These are phyloP conservation scores for Andrena praecox DNA, from an alignment of 2,888 invertebrate species.

Conservation along the genomic window DNA sequence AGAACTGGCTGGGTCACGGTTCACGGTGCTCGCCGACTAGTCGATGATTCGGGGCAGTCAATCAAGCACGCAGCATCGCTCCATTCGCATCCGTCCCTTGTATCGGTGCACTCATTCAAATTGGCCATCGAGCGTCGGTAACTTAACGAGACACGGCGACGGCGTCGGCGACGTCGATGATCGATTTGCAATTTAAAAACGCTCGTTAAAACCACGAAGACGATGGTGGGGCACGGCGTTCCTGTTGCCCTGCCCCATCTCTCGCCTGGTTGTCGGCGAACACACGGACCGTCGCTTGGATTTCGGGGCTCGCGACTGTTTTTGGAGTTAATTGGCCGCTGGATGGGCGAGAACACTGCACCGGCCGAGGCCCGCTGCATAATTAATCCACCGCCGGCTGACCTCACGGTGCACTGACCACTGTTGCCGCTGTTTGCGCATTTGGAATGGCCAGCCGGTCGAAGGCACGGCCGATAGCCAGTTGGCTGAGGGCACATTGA, in stretches of 20 bases:
- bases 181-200: constrained; percentile 39
- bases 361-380: constrained; percentile 78
- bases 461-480: constrained; percentile 38
- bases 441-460: constrained; percentile 68
- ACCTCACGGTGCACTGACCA: constrained; percentile 76
- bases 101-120: too few species aligned
- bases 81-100: too few species aligned
- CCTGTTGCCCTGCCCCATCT: background rate
- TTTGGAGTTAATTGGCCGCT: constrained; percentile 81
- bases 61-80: too few species aligned
- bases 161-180: background rate
- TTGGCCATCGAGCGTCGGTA: too few species aligned
- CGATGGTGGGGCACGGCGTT: background rate
- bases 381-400: constrained; percentile 81
- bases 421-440: constrained; percentile 71
- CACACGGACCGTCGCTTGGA: constrained; percentile 61
- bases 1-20: too few species aligned
- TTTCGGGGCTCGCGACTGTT: constrained; percentile 75
- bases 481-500: constrained; percentile 58
- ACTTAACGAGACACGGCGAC: background rate
- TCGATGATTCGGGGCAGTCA: too few species aligned
- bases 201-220: constrained; percentile 13
- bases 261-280: constrained; percentile 10
- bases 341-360: constrained; percentile 72
- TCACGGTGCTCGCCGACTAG: too few species aligned